A percentile compares a stretch with the other conserved stretches of the same genome.
Conservation (phyloP, 2,888 invertebrate genomes). For the Unio pictorum region DNA sequence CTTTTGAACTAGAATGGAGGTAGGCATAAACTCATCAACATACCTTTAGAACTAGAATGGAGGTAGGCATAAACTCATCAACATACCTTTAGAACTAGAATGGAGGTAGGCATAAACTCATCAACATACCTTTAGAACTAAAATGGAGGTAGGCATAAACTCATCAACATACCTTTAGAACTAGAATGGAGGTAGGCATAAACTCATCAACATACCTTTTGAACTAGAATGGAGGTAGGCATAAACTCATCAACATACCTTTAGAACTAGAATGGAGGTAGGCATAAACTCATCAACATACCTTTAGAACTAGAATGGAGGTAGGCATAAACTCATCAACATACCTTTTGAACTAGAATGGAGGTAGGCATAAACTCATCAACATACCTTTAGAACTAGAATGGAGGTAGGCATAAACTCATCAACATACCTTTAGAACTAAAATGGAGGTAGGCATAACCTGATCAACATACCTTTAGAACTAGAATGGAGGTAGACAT, state of each 20-base stretch:
- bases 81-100: constrained; percentile 73
- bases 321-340: not conserved
- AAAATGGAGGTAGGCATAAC: no score
- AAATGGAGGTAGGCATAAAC: constrained; percentile 52
- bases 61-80: not conserved
- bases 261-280: constrained; percentile 73
- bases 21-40: constrained; percentile 43
- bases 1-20: constrained; percentile 72
- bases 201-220: no score
- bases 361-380: constrained; percentile 51
- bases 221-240: no score
- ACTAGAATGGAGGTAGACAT: no score
- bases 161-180: constrained; percentile 37
- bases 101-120: constrained; percentile 20
- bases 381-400: no score
- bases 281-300: not conserved
- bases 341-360: no score
- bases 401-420: no score
- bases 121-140: constrained; percentile 73
- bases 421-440: no score
- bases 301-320: no score
- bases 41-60: constrained; percentile 17
- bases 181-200: no score
- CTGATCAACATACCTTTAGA: no score
- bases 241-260: constrained; percentile 66